phyloP scores from a whole-genome alignment of 1,140 invertebrate genomes.

The Atta cephalotes region DNA sequence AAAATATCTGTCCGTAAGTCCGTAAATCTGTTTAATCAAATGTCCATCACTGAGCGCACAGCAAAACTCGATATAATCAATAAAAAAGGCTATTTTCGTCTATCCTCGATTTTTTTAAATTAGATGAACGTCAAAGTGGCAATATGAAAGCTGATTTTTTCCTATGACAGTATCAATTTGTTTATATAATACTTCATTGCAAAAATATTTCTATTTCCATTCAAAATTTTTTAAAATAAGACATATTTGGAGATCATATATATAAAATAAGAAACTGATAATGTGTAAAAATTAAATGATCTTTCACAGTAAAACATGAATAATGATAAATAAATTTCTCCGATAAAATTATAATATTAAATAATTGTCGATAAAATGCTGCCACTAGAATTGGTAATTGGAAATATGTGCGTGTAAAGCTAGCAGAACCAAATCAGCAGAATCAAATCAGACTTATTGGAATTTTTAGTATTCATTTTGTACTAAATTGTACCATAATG shows the following conservation, averaged over 20 bases:
- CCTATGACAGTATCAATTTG: neutral
- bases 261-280: neutral
- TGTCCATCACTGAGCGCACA: neutral
- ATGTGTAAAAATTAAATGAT: neutral
- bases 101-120: neutral
- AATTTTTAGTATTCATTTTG: no score
- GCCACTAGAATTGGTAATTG: neutral
- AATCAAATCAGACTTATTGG: no score
- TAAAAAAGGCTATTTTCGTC: neutral
- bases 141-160: neutral
- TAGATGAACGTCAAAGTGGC: neutral
- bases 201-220: neutral
- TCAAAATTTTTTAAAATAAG: neutral
- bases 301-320: no score
- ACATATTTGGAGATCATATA: neutral
- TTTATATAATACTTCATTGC: neutral
- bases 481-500: no score
- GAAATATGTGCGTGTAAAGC: neutral
- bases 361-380: neutral
- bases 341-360: neutral
- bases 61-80: conserved; percentile 18
- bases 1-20: conserved; percentile 56
- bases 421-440: no score
- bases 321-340: neutral
- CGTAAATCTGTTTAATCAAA: conserved; percentile 51